These are phyloP conservation scores for Chloromyia formosa DNA, from an alignment of 2,888 invertebrate species.

Conservation along the genomic window DNA sequence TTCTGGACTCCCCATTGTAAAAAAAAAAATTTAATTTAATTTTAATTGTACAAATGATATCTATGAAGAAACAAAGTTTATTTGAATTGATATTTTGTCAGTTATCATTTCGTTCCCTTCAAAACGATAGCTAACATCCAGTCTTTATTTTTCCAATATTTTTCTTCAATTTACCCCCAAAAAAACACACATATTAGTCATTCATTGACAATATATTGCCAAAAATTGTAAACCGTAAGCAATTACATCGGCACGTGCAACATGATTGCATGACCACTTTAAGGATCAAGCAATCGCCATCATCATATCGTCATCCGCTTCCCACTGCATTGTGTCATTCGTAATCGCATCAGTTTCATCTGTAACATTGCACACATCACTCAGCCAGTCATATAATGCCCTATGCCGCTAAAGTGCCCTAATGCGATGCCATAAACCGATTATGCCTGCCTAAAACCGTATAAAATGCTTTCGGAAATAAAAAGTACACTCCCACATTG, in stretches of 20 bases:
- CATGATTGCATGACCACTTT: conserved; percentile 45
- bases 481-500: conserved; percentile 34
- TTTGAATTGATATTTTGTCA: too few species aligned
- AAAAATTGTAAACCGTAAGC: conserved; percentile 4
- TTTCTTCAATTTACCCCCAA: neutral
- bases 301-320: conserved; percentile 12
- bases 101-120: too few species aligned
- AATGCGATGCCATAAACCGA: conserved; percentile 44
- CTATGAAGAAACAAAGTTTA: too few species aligned
- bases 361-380: conserved; percentile 15
- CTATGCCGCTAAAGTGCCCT: conserved; percentile 27
- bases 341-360: conserved; percentile 24
- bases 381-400: neutral
- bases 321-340: conserved; percentile 28
- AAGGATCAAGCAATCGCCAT: conserved; percentile 30
- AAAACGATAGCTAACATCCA: too few species aligned
- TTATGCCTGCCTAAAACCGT: conserved; percentile 45
- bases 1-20: too few species aligned
- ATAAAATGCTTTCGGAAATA: conserved; percentile 41
- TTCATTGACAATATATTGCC: conserved; percentile 8
- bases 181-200: conserved; percentile 6
- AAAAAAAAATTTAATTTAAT: too few species aligned
- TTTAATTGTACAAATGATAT: too few species aligned
- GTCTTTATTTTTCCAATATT: neutral
- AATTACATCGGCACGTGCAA: conserved; percentile 47